These are phyloP conservation scores for Myotis myotis DNA, from an alignment of 2,797 vertebrate genomes.

Conservation along the genomic window DNA sequence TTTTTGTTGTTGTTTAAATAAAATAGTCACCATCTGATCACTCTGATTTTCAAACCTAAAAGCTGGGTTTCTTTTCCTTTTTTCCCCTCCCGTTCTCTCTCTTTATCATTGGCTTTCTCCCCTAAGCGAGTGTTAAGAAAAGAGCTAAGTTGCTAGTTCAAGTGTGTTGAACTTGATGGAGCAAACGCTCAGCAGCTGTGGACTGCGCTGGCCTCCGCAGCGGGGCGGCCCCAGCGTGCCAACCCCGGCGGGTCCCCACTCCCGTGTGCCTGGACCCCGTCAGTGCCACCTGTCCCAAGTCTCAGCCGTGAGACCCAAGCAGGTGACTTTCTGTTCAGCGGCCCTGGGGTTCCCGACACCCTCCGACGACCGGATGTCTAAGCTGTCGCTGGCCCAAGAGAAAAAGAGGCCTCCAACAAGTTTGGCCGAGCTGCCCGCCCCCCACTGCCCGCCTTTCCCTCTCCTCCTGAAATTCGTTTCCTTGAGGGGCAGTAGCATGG, in stretches of 20 bases:
- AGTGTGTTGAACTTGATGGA: constrained; percentile 51
- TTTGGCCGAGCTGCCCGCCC: not conserved
- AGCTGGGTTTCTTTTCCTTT: not conserved
- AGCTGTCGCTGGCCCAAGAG: not conserved
- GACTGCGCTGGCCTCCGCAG: not conserved
- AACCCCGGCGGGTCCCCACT: not conserved
- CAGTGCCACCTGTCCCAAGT: constrained; percentile 78
- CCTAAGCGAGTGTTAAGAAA: constrained; percentile 1
- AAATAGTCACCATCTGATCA: not conserved
- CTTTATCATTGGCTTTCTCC: not conserved
- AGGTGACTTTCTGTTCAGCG: constrained; percentile 71
- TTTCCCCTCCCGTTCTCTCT: not conserved
- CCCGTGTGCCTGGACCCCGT: constrained; percentile 8
- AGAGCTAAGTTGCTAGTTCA: constrained; percentile 43
- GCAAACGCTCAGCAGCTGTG: constrained; percentile 31
- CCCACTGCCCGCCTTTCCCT: not conserved
- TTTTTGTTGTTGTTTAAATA: not conserved
- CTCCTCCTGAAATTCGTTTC: constrained; percentile 72
- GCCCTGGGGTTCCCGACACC: constrained; percentile 9
- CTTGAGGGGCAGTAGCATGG: not conserved
- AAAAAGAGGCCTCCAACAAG: constrained; percentile 48
- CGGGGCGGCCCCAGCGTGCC: not conserved
- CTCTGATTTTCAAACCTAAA: constrained; percentile 38
- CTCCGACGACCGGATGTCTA: not conserved
- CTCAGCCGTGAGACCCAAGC: constrained; percentile 69